Base-by-base conservation (phyloP, 2,797 vertebrate genomes). In the Oreortyx pictus region DNA sequence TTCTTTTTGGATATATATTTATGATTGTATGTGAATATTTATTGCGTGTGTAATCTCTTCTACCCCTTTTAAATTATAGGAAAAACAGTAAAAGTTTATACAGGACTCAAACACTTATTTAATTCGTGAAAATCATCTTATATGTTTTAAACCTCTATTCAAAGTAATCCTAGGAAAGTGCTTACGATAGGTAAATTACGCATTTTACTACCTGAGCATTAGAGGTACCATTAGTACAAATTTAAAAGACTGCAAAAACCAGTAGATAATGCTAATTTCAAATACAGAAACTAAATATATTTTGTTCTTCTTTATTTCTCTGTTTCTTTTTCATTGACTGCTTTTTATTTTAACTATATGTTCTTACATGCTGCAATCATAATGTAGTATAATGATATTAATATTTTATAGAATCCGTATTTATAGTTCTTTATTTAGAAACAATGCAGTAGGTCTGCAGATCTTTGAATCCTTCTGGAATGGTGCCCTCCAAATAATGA, bases 401-500 rank as follows among this genome's bases (percentile, higher is more conserved):
- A 99, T 99, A 99, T 99, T 98, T 98, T 98, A 99, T 98, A 97
- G 98, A 98, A 98, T 98, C 97, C 97, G 98, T 99, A 98, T 99
- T 99, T 99, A 98, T 98, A 98, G 98, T 98, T 98, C 98, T 98
- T 98, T 99, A 98, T 99, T 99, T 99, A 98, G 98, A 98, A 99
- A 98, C 99, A 98, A 98, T 98, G 99, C 98, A 98, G 98, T 98
- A 98, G 98, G 98, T 99, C 98, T 99, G 99, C 98, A 98, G 98
- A 99, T 99, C 98, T 98, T 98, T 97, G 98, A 98, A 99, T 99
- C 98, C 98, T 99, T 99, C 99, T 99, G 99, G 99, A 99, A 99
- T 99, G 98, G 98, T 99, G 99, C 99, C 99, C 99, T 99, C 98
- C 99, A 99, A 99, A 99, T 99, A 99, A 99, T 99, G 99, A 99